Conservation (phyloP, 2,888 invertebrate genomes). For the Apodemia zela region DNA sequence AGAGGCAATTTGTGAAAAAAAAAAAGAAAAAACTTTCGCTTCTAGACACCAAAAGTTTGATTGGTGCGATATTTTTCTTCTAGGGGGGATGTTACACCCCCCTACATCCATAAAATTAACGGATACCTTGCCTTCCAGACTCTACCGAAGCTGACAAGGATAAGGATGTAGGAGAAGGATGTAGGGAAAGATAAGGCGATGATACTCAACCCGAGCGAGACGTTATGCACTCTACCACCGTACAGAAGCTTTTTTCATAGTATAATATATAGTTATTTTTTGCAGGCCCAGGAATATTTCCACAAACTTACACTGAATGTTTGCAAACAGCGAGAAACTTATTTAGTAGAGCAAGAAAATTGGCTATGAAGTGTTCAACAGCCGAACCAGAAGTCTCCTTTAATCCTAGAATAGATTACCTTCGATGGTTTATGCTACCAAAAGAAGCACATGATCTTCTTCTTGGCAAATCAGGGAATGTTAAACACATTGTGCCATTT, state of each 20-base stretch:
- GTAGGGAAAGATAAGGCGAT: too few relatives aligned
- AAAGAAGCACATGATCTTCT: constrained; percentile 90
- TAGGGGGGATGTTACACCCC: too few relatives aligned
- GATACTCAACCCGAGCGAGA: not conserved
- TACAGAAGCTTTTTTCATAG: not conserved
- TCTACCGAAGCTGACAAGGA: too few relatives aligned
- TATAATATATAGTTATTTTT: constrained; percentile 26
- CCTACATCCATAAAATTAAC: too few relatives aligned
- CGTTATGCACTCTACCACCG: not conserved
- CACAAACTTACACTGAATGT: constrained; percentile 88
- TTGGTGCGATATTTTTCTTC: too few relatives aligned
- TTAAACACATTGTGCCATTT: constrained; percentile 88
- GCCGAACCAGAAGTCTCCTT: constrained; percentile 88
- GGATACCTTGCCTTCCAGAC: too few relatives aligned
- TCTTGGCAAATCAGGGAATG: constrained; percentile 86
- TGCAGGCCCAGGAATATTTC: constrained; percentile 84
- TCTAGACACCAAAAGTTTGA: too few relatives aligned
- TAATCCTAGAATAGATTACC: constrained; percentile 83
- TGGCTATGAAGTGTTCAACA: constrained; percentile 86
- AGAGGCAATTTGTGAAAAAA: too few relatives aligned
- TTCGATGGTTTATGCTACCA: constrained; percentile 94
- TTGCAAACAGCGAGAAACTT: constrained; percentile 88
- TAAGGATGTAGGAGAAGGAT: too few relatives aligned
- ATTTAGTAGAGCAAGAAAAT: constrained; percentile 87
- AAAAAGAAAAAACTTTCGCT: too few relatives aligned